Base-by-base conservation (phyloP, 23 tunicate species). In the Phallusia fumigata region DNA sequence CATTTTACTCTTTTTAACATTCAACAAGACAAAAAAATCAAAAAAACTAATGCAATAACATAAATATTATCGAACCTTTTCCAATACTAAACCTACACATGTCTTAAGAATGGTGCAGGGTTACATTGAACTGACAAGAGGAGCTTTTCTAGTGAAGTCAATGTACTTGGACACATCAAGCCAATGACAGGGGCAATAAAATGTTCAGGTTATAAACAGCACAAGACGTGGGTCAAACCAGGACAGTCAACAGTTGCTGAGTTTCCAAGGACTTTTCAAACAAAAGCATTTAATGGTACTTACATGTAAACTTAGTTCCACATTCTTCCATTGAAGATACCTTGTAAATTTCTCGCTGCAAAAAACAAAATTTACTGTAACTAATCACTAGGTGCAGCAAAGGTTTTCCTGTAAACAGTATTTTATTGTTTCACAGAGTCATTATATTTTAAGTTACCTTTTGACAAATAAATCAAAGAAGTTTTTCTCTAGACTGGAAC, bases 271-370 rank as follows among this genome's bases (percentile, higher is more conserved):
- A 21, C 5, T 6, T 6, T 21, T 16, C 1, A 21, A 58, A 58
- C 11, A 16, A 6, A 24, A 21, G 28, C 26, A 58, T 3, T 22
- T 16, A 8, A 58, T 24, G 13, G 0, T 18, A 91, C 91, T 90
- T 45, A 89, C 95, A 83, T 86, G 91, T n/a, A 89, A 74, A 69
- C 91, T 89, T 2, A 90, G 81, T 74, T 90, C 99, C 16, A 95
- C 72, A 53, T 85, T 88, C 73, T 95, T 95, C 99, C 99, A 95
- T 73, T 95, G 99, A 65, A 95, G 74, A 76, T 95, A 95, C 31
- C 99, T 65, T 36, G 92, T 86, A 72, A 95, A 95, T 40, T 95
- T 76, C 2, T 81, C 92, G 32, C 95, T 90, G 79, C 69, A 86
- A 83, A 78, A 33, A 36, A 80, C 77, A 40, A 40, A 10, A 40